Base-by-base conservation (phyloP, 2,797 vertebrate genomes). In the Fistularia commersonii region DNA sequence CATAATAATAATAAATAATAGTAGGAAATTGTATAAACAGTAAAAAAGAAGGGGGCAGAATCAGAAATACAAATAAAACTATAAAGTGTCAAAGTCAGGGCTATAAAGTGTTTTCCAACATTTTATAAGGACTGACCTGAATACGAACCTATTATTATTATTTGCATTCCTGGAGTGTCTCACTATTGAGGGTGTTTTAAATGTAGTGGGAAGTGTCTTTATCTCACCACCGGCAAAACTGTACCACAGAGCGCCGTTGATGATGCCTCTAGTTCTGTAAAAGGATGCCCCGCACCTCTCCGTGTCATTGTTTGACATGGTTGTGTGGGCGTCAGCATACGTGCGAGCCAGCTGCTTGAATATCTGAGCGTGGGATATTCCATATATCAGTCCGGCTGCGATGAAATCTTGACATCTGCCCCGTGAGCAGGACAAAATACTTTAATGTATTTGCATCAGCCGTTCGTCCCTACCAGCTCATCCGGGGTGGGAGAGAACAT, bases 201-300 rank as follows among this genome's bases (percentile, higher is more conserved):
- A 2, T 33, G 3, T 41, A 12, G 36, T 46, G 11, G 41, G 60
- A 49, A 41, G 23, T n/a, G 32, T 12, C 41, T 41, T 39, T 9
- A 32, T 51, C 82, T 88, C 86, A 99, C 97, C 96, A 80, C 97
- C 97, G 32, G 93, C 90, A 79, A 99, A 98, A 82, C 96, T 99
- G 89, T 99, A 99, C 97, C 97, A 98, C 75, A 90, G 79, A 0
- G 97, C 97, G 12, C 97, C 97, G 4, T 99, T 99, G 82, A 94
- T 93, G 85, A 99, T 93, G 68, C 96, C 92, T 23, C 93, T 89
- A 0, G 73, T 91, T 38, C 82, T 89, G 51, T 91, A 90, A 79
- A 98, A 98, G 58, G 89, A 93, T 65, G 94, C 92, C 9, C 96
- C 96, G 6, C 97, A 99, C 53, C 95, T 85, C 3, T 92, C 84